phyloP scores from a whole-genome alignment of 1,140 invertebrate genomes.

The Drosophila eugracilis region DNA sequence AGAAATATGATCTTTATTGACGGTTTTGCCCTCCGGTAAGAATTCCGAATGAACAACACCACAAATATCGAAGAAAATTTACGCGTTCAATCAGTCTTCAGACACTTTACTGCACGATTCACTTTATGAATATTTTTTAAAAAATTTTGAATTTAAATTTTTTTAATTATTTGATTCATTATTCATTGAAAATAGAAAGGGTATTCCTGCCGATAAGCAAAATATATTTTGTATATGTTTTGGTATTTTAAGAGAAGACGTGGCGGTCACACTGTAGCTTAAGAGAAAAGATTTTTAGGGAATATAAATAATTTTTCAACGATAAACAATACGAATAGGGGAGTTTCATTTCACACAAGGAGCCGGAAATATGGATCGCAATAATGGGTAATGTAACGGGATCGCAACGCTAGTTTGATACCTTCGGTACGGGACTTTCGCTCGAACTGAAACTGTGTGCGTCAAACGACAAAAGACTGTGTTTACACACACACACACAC shows the following conservation, averaged over 20 bases:
- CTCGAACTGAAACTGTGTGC: neutral
- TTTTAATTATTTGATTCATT: too few relatives aligned
- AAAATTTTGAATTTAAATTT: too few relatives aligned
- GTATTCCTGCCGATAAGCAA: neutral
- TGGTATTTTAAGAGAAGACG: too few relatives aligned
- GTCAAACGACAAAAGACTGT: conserved; percentile 35
- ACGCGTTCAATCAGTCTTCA: too few relatives aligned
- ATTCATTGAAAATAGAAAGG: neutral
- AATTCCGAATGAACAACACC: too few relatives aligned
- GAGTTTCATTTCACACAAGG: conserved; percentile 37
- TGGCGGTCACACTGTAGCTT: conserved; percentile 10
- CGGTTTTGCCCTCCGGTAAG: too few relatives aligned
- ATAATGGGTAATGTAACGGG: conserved; percentile 67
- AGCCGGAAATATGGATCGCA: conserved; percentile 67
- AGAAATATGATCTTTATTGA: too few relatives aligned
- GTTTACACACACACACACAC: conserved; percentile 33
- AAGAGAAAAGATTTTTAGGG: conserved; percentile 30
- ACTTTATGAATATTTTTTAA: too few relatives aligned
- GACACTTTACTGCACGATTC: too few relatives aligned
- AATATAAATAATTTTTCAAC: conserved; percentile 57
- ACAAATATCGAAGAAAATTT: too few relatives aligned
- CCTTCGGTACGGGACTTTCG: too few relatives aligned
- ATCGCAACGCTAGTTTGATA: neutral
- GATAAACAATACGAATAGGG: conserved; percentile 56
- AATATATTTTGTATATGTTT: too few relatives aligned